phyloP scores from a whole-genome alignment of 2,797 vertebrate species.

The Darevskia nairensis region DNA sequence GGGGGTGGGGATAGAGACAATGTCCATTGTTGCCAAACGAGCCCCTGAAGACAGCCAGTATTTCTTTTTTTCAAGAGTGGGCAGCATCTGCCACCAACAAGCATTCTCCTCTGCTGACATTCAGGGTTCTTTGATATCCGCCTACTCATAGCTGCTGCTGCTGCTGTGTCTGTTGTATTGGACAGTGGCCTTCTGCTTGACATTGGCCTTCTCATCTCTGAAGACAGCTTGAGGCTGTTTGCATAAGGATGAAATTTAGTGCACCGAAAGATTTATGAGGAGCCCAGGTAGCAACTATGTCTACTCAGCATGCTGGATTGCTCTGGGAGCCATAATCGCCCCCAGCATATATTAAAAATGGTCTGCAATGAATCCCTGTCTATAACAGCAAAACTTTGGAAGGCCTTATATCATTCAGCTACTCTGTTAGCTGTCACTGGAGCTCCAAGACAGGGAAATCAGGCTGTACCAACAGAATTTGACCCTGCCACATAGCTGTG shows the following conservation, averaged over 20 bases:
- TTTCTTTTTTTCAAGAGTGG: background rate
- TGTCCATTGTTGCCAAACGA: background rate
- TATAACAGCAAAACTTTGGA: conserved; percentile 6
- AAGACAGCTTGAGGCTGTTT: background rate
- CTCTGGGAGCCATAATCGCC: conserved; percentile 19
- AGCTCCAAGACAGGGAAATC: background rate
- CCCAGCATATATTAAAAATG: conserved; percentile 10
- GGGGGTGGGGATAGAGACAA: too few relatives aligned
- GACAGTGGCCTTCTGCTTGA: background rate
- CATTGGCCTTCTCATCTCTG: background rate
- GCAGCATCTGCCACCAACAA: background rate
- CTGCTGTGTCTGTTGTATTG: background rate
- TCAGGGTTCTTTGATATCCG: background rate
- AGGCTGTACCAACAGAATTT: background rate
- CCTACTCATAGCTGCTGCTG: background rate
- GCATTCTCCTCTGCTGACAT: background rate
- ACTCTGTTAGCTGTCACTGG: background rate
- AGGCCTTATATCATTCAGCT: conserved; percentile 17
- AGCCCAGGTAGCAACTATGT: background rate
- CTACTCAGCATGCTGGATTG: conserved; percentile 18
- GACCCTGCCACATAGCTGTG: background rate
- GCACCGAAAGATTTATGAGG: conserved; percentile 13
- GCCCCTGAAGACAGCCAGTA: too few relatives aligned
- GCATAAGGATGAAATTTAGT: background rate
- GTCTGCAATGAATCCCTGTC: conserved; percentile 24